phyloP scores from a whole-genome alignment of 2,888 invertebrate genomes.

The Agelastica alni region DNA sequence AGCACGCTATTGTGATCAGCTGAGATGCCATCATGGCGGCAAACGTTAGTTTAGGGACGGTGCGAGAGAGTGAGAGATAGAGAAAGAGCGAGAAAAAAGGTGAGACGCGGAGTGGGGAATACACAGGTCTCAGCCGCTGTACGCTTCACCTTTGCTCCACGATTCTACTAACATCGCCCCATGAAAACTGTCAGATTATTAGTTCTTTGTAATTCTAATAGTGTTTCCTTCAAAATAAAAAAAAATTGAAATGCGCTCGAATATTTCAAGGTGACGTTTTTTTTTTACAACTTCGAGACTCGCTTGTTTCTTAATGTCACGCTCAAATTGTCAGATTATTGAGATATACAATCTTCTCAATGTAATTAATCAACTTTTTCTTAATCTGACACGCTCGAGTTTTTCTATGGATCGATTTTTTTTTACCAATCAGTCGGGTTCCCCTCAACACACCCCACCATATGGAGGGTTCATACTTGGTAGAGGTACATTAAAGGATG shows the following conservation, averaged over 20 bases:
- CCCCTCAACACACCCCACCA: too few relatives aligned
- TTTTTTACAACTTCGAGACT: too few relatives aligned
- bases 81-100: neutral
- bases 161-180: neutral
- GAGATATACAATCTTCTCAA: conserved; percentile 3
- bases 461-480: neutral
- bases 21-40: too few relatives aligned
- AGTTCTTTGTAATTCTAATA: too few relatives aligned
- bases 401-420: conserved; percentile 1
- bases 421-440: too few relatives aligned
- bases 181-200: too few relatives aligned
- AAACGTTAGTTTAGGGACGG: neutral
- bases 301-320: neutral
- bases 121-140: neutral
- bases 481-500: conserved; percentile 2
- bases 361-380: conserved; percentile 1
- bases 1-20: neutral
- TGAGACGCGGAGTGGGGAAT: neutral
- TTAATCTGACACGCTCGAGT: too few relatives aligned
- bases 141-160: neutral
- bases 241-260: too few relatives aligned
- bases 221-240: too few relatives aligned
- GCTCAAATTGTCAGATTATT: conserved; percentile 11
- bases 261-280: too few relatives aligned
- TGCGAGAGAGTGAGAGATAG: neutral